Evolutionary conservation across 2,888 invertebrate species (phyloP), one percentile per base, ranked within the genome.

Genomic region (Aporophyla nigra): DNA sequence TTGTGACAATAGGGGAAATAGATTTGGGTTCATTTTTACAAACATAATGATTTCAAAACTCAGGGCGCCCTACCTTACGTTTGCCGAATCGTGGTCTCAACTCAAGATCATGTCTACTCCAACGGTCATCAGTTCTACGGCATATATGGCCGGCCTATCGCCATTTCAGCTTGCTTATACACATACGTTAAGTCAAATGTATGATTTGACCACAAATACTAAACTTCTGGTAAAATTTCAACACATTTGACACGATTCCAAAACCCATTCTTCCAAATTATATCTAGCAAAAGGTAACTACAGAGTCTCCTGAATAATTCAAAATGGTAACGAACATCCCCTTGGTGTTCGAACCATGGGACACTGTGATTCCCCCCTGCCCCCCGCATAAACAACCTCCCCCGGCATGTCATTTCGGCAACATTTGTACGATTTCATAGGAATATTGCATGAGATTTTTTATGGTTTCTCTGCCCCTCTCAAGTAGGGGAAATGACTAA

Each of bases 371-470:
- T 78, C 63, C 51, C 27, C 56, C 59, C 24, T 12, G 54, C 27
- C 0, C 53, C 65, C 73, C 62, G 21, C 46, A 56, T 71, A 74
- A 69, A 77, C 71, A 71, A 62, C 73, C 75, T 61, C 46, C 75
- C 71, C 74, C n/a, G 61, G 54, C 80, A 46, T 78, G 87, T 86
- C 85, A 90, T 89, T 89, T 88, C 83, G 89, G 87, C 84, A 79
- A 80, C 89, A 84, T 81, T 88, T 83, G 77, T 88, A 90, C 58
- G 90, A 86, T 69, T 90, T 90, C 90, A 76, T 86, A 86, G 83
- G 84, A 91, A 90, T 90, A 91, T 89, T 91, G 84, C 85, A 87
- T 85, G 82, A 77, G 74, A 78, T 86, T 87, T 90, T 88, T 85
- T 87, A 89, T 86, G 91, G 91, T 88, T 90, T 90, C 91, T 68